These are phyloP conservation scores for Steinernema carpocapsae DNA, from an alignment of 2,888 invertebrate genomes.

Conservation along the genomic window DNA sequence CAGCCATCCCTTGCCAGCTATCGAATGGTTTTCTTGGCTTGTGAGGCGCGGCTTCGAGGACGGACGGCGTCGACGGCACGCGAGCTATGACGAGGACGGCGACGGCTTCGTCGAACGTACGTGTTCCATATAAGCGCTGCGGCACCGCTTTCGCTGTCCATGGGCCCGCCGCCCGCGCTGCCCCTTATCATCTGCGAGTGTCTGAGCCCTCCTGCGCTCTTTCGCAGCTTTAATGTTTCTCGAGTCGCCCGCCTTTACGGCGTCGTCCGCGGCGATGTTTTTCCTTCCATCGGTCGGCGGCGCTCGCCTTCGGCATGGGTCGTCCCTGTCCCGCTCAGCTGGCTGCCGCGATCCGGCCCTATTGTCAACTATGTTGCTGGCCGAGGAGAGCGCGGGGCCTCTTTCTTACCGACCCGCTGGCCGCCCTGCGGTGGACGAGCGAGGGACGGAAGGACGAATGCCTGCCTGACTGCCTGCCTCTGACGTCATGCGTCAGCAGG, in stretches of 20 bases:
- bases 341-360: conserved; percentile 9
- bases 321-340: conserved; percentile 29
- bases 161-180: conserved; percentile 17
- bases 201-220: conserved; percentile 28
- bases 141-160: conserved; percentile 5
- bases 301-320: too few species aligned
- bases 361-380: conserved; percentile 30
- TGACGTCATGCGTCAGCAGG: conserved; percentile 34
- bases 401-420: conserved; percentile 24
- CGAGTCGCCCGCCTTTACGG: conserved; percentile 8
- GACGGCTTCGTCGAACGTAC: not conserved
- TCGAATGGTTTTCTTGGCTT: conserved; percentile 20
- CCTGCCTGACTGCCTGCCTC: too few species aligned
- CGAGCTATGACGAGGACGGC: not conserved
- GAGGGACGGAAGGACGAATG: too few species aligned
- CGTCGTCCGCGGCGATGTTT: too few species aligned
- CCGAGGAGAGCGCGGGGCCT: conserved; percentile 20
- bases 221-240: conserved; percentile 27
- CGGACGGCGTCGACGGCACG: conserved; percentile 19
- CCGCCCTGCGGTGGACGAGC: too few species aligned
- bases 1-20: conserved; percentile 10
- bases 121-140: conserved; percentile 27
- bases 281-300: too few species aligned
- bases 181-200: conserved; percentile 33
- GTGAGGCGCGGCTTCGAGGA: not conserved